Conservation (phyloP, 2,113 vertebrate species). For the Ceuthmochares aereus region DNA sequence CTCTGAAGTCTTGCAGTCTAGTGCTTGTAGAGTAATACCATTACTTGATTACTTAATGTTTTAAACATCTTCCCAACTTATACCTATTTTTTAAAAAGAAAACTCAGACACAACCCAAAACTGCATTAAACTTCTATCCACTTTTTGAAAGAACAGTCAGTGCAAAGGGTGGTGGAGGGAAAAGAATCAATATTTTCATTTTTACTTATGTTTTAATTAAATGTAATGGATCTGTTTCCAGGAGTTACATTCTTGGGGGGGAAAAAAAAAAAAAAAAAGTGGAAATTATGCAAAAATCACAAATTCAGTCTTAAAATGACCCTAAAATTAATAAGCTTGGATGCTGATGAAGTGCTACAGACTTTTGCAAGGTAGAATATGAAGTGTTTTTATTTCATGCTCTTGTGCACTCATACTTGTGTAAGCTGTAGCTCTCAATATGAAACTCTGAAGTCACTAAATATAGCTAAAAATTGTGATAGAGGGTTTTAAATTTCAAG, state of each 20-base stretch:
- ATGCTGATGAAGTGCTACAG: conserved; percentile 27
- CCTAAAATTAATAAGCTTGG: conserved; percentile 34
- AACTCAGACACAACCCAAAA: not conserved
- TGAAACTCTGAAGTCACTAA: not conserved
- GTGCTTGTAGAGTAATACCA: not conserved
- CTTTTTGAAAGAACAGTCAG: not conserved
- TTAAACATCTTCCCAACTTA: not conserved
- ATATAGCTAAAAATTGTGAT: not conserved
- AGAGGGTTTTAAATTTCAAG: conserved; percentile 25
- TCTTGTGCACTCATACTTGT: not conserved
- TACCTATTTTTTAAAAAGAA: not conserved
- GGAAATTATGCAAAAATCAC: not conserved
- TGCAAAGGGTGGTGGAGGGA: not conserved
- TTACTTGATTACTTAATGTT: not conserved
- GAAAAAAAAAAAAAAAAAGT: not conserved
- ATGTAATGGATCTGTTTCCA: not conserved
- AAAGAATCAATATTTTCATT: not conserved
- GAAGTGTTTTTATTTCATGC: not conserved
- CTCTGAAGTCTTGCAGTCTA: not conserved
- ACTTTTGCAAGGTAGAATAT: conserved; percentile 2
- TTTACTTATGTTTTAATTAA: conserved; percentile 10
- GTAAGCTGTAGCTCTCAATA: not conserved
- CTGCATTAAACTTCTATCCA: not conserved
- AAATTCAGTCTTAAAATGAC: conserved; percentile 19
- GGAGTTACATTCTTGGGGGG: not conserved